Conservation (phyloP, 2,888 invertebrate species). For the Chalcosyrphus nemorum region DNA sequence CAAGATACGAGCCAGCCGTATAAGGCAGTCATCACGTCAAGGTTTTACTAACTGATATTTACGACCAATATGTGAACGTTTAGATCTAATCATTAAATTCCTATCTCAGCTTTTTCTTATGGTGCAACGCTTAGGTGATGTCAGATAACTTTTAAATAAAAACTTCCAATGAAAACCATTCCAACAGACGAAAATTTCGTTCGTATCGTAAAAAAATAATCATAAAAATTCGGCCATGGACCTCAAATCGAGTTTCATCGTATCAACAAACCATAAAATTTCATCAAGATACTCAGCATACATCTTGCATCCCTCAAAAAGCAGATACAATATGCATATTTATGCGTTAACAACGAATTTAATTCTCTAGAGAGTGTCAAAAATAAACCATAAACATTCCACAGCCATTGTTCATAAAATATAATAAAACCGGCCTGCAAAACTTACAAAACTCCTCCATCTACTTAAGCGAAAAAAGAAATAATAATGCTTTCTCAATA, state of each 20-base stretch:
- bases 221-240: slow-evolving; percentile 34
- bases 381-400: slow-evolving; percentile 5
- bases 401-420: not conserved
- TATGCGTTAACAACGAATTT: not conserved
- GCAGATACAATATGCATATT: not conserved
- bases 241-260: slow-evolving; percentile 23
- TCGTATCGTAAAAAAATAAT: slow-evolving; percentile 15
- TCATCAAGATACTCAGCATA: slow-evolving; percentile 10
- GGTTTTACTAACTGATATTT: not conserved
- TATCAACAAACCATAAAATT: slow-evolving; percentile 29
- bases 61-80: too few species aligned
- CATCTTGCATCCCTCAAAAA: not conserved
- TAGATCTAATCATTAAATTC: not conserved
- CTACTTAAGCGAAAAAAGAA: not conserved
- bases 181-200: not conserved
- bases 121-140: slow-evolving; percentile 3
- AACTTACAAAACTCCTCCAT: not conserved
- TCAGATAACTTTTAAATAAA: not conserved
- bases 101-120: slow-evolving; percentile 1
- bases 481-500: not conserved
- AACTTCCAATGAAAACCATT: not conserved
- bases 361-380: not conserved
- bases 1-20: too few species aligned
- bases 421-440: not conserved
- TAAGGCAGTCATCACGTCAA: too few species aligned